Base-by-base conservation (phyloP, 2,797 vertebrate genomes). In the Lates japonicus region DNA sequence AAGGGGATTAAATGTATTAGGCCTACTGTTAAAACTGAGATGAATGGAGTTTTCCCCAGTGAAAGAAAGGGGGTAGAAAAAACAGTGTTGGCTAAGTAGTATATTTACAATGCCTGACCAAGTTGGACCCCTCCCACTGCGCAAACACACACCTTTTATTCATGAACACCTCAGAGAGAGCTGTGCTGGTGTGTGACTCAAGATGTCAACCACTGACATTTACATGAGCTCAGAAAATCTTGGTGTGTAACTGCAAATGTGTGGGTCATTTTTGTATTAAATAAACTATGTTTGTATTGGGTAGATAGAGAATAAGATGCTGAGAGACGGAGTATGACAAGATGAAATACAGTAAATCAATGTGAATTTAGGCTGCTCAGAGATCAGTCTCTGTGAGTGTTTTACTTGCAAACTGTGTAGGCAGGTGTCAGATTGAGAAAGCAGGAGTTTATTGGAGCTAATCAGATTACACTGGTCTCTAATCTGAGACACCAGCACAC, bases 381-480 rank as follows among this genome's bases (percentile, higher is more conserved):
- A 31, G 42, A 48, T 64, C 70, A 61, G 31, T 25, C 22, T 51
- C 25, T 46, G 39, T 7, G 46, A 51, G 19, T 7, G 49, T 64
- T 72, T 77, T 25, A 41, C 42, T 3, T 66, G 48, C 39, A 84
- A 76, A 80, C 61, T 3, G 57, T 13, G 59, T 13, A 39, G 46
- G 42, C 46, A 51, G 57, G 66, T 29, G 80, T 72, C 63, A 41
- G 42, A 46, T 37, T 75, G 69, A 80, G 78, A 80, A 64, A 70
- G 33, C 35, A 13, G 70, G 63, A 37, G 1, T 70, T 82, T 74
- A 71, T 35, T 66, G 49, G 0, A 48, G 80, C 20, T 90, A 87
- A 92, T 91, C 79, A 64, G 84, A 90, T 91, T 87, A 84, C 33
- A 29, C 49, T 46, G 61, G 35, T 13, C 66, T 84, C 80, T 91